A percentile compares a stretch with the other conserved stretches of the same genome.
Evolutionary conservation across 2,113 vertebrate species (phyloP).

Genomic region (Caretta caretta): DNA sequence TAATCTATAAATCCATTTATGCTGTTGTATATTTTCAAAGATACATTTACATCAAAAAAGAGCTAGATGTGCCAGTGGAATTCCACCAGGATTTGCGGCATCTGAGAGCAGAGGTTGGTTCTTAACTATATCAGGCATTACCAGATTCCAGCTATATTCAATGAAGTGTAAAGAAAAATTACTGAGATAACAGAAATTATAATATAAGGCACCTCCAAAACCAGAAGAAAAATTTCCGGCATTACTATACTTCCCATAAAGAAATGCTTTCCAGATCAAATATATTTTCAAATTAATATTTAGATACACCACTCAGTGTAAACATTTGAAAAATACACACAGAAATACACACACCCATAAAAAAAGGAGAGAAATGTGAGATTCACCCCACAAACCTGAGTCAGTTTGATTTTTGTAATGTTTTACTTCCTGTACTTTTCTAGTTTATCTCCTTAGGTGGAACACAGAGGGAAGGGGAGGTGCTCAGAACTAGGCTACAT

Average conservation of each 20-base stretch:
- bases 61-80: not conserved
- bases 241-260: not conserved
- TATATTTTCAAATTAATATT: not conserved
- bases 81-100: not conserved
- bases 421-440: not conserved
- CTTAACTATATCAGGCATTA: not conserved
- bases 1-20: not conserved
- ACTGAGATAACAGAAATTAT: not conserved
- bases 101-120: not conserved
- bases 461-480: not conserved
- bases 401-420: not conserved
- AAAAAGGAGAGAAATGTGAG: not conserved
- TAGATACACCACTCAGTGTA: not conserved
- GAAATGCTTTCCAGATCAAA: not conserved
- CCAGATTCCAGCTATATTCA: not conserved
- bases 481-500: not conserved
- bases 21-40: not conserved
- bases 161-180: not conserved
- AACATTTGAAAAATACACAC: not conserved
- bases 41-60: not conserved
- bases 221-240: not conserved
- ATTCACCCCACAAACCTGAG: not conserved
- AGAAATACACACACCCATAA: slow-evolving; percentile 13
- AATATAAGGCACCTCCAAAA: not conserved
- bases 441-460: not conserved